Conservation (phyloP, 1,140 invertebrate genomes). For the Harlomillsia oculata region DNA sequence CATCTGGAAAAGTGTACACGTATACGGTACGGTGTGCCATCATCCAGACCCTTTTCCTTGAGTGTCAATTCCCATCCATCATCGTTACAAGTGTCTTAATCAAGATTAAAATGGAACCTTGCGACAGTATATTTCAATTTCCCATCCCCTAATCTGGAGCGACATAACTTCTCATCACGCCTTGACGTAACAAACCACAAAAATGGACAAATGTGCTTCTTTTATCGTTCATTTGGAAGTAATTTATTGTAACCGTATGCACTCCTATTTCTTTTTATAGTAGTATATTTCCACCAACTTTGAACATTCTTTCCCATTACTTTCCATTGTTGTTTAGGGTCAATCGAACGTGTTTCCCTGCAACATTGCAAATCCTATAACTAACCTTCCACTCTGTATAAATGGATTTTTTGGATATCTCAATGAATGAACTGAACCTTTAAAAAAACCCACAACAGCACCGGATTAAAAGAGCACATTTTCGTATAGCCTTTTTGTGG, state of each 20-base stretch:
- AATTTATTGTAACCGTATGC: constrained; percentile 16
- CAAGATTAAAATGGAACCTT: constrained; percentile 17
- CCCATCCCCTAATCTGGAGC: constrained; percentile 12
- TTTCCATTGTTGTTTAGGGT: constrained; percentile 1
- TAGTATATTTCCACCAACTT: background rate
- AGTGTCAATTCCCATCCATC: constrained; percentile 21
- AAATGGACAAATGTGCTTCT: constrained; percentile 17
- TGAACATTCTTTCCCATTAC: background rate
- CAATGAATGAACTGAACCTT: no score
- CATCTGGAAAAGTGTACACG: background rate
- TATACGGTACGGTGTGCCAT: background rate
- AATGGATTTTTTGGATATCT: no score
- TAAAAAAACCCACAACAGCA: no score
- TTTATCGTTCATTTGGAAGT: constrained; percentile 12
- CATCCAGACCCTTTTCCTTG: constrained; percentile 1
- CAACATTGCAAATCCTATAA: no score
- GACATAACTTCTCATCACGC: constrained; percentile 21
- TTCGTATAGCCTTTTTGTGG: no score
- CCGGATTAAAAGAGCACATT: no score
- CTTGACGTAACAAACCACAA: constrained; percentile 11
- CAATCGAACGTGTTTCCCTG: no score
- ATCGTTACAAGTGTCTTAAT: constrained; percentile 21
- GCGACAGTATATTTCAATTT: constrained; percentile 22
- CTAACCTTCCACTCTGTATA: no score
- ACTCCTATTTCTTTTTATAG: background rate